Evolutionary conservation across 2,888 invertebrate species (phyloP).

Genomic region (Anarsia innoxiella): DNA sequence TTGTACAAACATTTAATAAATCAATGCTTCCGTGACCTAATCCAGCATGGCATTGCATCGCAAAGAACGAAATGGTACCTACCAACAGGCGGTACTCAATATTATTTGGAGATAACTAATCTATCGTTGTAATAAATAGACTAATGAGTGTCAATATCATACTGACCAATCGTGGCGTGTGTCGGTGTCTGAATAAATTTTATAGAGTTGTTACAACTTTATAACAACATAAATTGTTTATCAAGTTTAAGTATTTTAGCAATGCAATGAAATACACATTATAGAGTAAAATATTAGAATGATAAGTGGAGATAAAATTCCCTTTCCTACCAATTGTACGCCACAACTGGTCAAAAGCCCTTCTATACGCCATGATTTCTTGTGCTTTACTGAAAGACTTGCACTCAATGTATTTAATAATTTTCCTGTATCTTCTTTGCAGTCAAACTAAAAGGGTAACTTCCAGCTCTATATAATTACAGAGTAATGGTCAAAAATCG

Average conservation of each 20-base stretch:
- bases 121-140: conserved; percentile 62
- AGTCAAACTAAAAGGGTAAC: no score
- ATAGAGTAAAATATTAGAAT: neutral
- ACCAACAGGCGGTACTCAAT: conserved; percentile 54
- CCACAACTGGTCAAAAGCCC: no score
- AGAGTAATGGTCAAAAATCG: conserved; percentile 61
- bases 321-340: neutral
- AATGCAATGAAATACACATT: neutral
- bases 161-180: conserved; percentile 40
- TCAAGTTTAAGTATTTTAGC: neutral
- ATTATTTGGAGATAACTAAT: conserved; percentile 60
- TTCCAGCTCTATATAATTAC: conserved; percentile 30
- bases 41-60: no score
- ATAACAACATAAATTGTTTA: neutral
- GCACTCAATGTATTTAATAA: no score
- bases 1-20: no score
- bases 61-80: no score
- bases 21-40: no score
- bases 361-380: no score
- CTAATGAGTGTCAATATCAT: conserved; percentile 68
- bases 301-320: neutral
- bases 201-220: conserved; percentile 31
- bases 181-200: conserved; percentile 17
- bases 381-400: no score
- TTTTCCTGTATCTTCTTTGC: no score